Base-by-base conservation (phyloP, 2,888 invertebrate species). In the Eurytoma californica region DNA sequence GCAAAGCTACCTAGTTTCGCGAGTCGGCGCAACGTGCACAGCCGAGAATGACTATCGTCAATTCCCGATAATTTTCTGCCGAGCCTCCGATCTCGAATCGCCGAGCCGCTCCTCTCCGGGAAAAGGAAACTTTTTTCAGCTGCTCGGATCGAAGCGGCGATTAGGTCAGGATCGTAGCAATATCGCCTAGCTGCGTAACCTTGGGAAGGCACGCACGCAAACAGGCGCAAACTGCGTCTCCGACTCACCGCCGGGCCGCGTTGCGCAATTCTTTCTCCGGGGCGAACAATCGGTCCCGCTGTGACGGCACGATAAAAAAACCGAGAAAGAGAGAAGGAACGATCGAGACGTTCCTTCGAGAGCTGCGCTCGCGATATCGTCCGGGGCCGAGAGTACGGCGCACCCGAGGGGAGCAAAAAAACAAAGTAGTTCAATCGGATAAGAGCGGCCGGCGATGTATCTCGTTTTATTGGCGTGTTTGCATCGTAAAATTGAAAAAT, bases 401-500 rank as follows among this genome's bases (percentile, higher is more conserved):
- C 30, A 39, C 49, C 2, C 4, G 13, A 39, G 9, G 14, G 7
- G 66, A 20, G 1, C 16, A 9, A 72, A 51, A 49, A 70, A 24
- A 60, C 16, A 58, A 14, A 7, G 7, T 14, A 18, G 3, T 24
- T 14, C 7, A 55, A 57, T 12, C 24, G 65, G 24, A 20, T 55
- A 20, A 73, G 51, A 14, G 28, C 20, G 28, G 12, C 3, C 39
- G 30, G 24, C 39, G 20, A 61, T 68, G 68, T 72, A 72, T 72
- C 77, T 65, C 51, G 20, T 58, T 39, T 72, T 66, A 77, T 72
- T 53, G 61, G 24, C 28, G 16, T 13, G 24, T 20, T 30, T 53
- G 60, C 60, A 53, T 75, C 67, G 58, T 66, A 57, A 74, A 74
- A 74, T 67, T 58, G 58, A 74, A 67, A 60, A 67, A 74, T 58